Base-by-base conservation (phyloP, 2,113 vertebrate species). In the Sterrhoptilus dennistouni region DNA sequence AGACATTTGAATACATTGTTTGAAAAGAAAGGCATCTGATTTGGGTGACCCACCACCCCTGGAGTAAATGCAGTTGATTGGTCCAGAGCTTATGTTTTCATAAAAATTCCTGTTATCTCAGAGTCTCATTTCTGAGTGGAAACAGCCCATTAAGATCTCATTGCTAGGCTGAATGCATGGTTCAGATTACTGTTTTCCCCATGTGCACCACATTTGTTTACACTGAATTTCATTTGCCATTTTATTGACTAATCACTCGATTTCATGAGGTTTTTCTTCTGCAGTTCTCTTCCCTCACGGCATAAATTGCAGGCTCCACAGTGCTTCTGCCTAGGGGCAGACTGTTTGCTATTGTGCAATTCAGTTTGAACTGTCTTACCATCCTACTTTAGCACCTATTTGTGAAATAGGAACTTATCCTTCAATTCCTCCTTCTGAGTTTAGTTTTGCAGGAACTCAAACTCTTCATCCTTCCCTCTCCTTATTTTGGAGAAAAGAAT, bases 221-320 rank as follows among this genome's bases (percentile, higher is more conserved):
- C 81, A 84, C 77, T 54, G 77, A 91, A 82, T 91, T 96, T 95
- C 74, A 56, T 84, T 95, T 95, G 52, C 90, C 77, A 40, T 93
- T 94, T 95, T 93, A 93, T 91, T 81, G 90, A 77, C 89, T 96
- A 96, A 94, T 94, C 77, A 31, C 77, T 95, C 0, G 8, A 36
- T 96, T 95, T 96, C 81, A 74, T 81, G 68, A 75, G 49, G 15
- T 42, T 91, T 95, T 89, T 44, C 60, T 91, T 47, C 56, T 93
- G 74, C 74, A 71, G 60, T 75, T 81, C 59, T 91, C 45, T 89
- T 89, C 47, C 64, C 72, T 87, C 60, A 27, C 33, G 47, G 47
- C 44, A 78, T 47, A 81, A 82, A 87, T 63, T 74, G 60, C 42
- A 75, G 36, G 27, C 81, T 93, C 35, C 61, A 45, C 60, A 19